These are phyloP conservation scores for Pseudolaguvia tuberculata DNA, from an alignment of 2,113 vertebrate genomes.

Conservation along the genomic window DNA sequence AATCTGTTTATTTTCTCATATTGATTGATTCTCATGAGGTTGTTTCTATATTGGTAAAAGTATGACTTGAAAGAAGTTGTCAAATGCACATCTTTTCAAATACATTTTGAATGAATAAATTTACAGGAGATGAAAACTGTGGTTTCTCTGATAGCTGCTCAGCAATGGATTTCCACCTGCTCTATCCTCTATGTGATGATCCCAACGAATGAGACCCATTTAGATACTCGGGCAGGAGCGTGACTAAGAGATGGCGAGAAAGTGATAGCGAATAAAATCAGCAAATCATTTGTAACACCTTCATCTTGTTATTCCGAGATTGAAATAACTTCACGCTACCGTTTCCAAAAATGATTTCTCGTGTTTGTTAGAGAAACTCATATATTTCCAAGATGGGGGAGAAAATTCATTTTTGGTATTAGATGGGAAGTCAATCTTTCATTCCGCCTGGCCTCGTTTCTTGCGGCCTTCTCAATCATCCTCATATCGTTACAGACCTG, in stretches of 20 bases:
- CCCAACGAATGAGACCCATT: neutral
- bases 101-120: neutral
- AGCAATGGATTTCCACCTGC: neutral
- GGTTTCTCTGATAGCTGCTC: neutral
- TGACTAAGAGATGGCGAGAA: neutral
- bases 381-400: neutral
- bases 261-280: neutral
- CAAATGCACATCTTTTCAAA: neutral
- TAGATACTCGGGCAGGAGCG: neutral
- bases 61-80: neutral
- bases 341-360: constrained; percentile 11
- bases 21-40: neutral
- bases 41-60: neutral
- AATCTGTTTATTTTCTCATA: constrained; percentile 25
- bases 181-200: neutral
- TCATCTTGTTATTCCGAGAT: neutral
- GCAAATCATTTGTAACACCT: neutral
- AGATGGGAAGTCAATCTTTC: constrained; percentile 33
- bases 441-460: constrained; percentile 25
- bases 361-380: constrained; percentile 13
- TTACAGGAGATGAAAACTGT: neutral
- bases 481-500: constrained; percentile 27
- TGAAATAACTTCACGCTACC: neutral
- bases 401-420: constrained; percentile 12
- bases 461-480: constrained; percentile 33